These are phyloP conservation scores for Myathropa florea DNA, from an alignment of 2,888 invertebrate genomes.

Conservation along the genomic window DNA sequence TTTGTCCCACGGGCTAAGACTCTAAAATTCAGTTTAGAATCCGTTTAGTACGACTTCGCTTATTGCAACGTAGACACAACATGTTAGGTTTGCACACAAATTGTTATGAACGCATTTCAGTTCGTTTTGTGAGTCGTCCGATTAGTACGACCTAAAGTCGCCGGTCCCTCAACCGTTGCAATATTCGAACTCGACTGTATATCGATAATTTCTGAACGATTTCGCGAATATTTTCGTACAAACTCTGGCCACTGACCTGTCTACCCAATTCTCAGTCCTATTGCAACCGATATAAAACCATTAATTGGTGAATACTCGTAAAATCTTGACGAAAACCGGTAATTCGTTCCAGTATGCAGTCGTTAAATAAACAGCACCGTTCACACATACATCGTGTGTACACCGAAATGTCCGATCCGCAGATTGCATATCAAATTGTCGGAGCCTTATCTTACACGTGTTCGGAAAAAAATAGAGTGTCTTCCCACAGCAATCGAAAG, in stretches of 20 bases:
- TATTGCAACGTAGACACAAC: too few species aligned
- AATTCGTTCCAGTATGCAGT: background rate
- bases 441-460: background rate
- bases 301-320: background rate
- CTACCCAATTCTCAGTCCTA: background rate
- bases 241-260: background rate
- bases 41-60: too few species aligned
- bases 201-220: too few species aligned
- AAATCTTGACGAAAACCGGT: background rate
- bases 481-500: background rate
- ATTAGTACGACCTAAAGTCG: too few species aligned
- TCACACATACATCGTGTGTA: background rate
- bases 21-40: too few species aligned
- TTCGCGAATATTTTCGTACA: background rate
- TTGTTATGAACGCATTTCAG: too few species aligned
- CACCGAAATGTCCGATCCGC: background rate
- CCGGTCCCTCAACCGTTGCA: too few species aligned
- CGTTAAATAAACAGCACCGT: background rate
- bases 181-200: too few species aligned
- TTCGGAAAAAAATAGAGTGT: background rate
- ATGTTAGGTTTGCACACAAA: too few species aligned
- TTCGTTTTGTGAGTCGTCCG: too few species aligned
- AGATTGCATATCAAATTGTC: background rate
- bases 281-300: background rate
- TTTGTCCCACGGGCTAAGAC: too few species aligned